Evolutionary conservation across 2,797 vertebrate genomes (phyloP).

Genomic region (Fistularia tabacaria): DNA sequence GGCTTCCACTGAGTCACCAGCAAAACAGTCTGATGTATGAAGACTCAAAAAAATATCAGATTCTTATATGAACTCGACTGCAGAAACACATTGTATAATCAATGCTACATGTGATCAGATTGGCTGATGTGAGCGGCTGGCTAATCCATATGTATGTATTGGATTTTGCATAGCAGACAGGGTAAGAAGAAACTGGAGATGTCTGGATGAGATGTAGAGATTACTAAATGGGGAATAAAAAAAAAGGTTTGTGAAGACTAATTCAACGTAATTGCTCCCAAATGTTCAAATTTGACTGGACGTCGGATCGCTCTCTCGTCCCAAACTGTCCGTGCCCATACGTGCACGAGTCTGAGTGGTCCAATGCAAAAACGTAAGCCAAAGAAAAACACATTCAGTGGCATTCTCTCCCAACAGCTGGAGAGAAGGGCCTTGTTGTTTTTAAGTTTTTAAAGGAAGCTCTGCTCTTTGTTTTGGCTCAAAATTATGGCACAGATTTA

Average conservation of each 20-base stretch:
- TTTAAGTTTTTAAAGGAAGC: no score
- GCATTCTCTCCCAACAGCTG: no score
- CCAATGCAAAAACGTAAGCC: neutral
- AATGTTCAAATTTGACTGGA: constrained; percentile 61
- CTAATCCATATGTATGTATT: constrained; percentile 11
- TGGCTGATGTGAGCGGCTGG: constrained; percentile 8
- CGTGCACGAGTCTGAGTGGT: constrained; percentile 20
- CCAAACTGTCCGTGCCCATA: constrained; percentile 29
- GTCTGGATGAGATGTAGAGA: constrained; percentile 25
- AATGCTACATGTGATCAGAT: constrained; percentile 6
- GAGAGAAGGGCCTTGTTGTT: no score
- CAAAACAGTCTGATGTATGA: constrained; percentile 21
- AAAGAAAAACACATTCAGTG: constrained; percentile 4
- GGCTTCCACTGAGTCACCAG: constrained; percentile 28
- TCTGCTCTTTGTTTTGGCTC: no score
- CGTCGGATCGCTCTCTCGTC: constrained; percentile 29
- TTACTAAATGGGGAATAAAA: constrained; percentile 20
- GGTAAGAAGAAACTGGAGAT: constrained; percentile 31
- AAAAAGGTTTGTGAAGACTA: constrained; percentile 43
- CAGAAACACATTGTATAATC: constrained; percentile 18
- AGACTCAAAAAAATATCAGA: constrained; percentile 1
- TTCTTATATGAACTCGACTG: constrained; percentile 1
- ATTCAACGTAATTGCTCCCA: constrained; percentile 70
- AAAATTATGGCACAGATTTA: no score
- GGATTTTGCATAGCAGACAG: constrained; percentile 9